Conservation (phyloP, 2,113 vertebrate species). For the Polypterus senegalus region DNA sequence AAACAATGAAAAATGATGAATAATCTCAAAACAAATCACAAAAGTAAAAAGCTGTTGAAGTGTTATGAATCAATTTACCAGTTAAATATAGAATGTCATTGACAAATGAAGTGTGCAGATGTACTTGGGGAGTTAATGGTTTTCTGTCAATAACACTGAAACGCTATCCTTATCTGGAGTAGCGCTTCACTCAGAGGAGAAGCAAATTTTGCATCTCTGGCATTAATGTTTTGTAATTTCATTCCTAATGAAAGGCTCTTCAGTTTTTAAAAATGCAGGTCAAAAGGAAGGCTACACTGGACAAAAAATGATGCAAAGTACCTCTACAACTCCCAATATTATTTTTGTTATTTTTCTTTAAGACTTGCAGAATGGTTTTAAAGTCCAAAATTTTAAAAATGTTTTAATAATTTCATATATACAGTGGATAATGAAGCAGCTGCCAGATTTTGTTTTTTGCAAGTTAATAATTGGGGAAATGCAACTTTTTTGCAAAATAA, state of each 20-base stretch:
- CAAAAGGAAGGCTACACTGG: conserved; percentile 26
- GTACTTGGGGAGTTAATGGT: conserved; percentile 47
- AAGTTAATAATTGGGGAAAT: too few relatives aligned
- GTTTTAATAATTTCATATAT: too few relatives aligned
- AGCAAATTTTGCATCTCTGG: conserved; percentile 55
- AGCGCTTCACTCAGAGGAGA: conserved; percentile 56
- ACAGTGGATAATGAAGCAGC: too few relatives aligned
- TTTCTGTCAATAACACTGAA: conserved; percentile 47
- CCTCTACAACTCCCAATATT: too few relatives aligned
- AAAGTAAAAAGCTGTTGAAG: conserved; percentile 33
- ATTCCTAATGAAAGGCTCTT: conserved; percentile 57
- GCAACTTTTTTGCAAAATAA: too few relatives aligned
- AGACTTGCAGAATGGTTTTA: too few relatives aligned
- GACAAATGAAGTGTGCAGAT: conserved; percentile 47
- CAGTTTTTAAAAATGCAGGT: conserved; percentile 48
- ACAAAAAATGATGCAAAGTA: conserved; percentile 35
- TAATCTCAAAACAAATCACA: conserved; percentile 27
- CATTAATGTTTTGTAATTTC: conserved; percentile 57
- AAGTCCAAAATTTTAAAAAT: too few relatives aligned
- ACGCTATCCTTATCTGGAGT: conserved; percentile 65
- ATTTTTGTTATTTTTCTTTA: too few relatives aligned
- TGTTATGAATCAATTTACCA: conserved; percentile 35
- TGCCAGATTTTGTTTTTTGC: too few relatives aligned
- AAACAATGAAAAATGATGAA: conserved; percentile 15
- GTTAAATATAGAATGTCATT: conserved; percentile 39